Conservation (phyloP, 2,888 invertebrate species). For the Cheilosia soror region DNA sequence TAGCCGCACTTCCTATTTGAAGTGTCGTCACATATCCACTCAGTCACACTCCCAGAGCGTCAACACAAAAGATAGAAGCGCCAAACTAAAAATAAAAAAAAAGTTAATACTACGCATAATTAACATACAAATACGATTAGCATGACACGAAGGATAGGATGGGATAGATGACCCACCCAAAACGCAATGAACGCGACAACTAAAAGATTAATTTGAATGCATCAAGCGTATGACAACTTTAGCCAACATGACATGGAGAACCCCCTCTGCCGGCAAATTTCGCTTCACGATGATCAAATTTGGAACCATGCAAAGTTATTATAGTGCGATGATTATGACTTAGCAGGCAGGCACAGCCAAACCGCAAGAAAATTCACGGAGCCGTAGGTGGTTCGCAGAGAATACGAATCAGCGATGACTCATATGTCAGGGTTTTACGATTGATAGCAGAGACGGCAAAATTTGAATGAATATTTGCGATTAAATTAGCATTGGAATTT, state of each 20-base stretch:
- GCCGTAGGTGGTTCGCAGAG: slow-evolving; percentile 7
- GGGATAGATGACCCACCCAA: slow-evolving; percentile 56
- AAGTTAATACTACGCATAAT: slow-evolving; percentile 27
- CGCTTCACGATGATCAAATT: slow-evolving; percentile 26
- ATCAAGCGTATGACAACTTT: slow-evolving; percentile 45
- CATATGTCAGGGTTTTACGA: slow-evolving; percentile 13
- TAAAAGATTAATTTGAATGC: slow-evolving; percentile 66
- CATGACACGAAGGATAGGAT: slow-evolving; percentile 37
- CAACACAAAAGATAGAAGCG: slow-evolving; percentile 30
- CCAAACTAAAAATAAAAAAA: slow-evolving; percentile 34
- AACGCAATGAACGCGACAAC: slow-evolving; percentile 2
- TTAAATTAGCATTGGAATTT: slow-evolving; percentile 50
- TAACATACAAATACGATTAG: slow-evolving; percentile 67
- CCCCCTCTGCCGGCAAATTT: slow-evolving; percentile 14
- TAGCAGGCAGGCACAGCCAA: background rate
- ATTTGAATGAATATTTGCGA: slow-evolving; percentile 34
- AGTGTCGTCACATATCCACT: slow-evolving; percentile 7
- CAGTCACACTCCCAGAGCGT: slow-evolving; percentile 1
- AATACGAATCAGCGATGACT: slow-evolving; percentile 45
- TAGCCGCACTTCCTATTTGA: slow-evolving; percentile 37
- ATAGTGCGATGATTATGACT: slow-evolving; percentile 42
- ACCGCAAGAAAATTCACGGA: slow-evolving; percentile 1
- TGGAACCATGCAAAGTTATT: slow-evolving; percentile 26
- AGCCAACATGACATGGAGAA: slow-evolving; percentile 31
- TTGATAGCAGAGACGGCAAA: slow-evolving; percentile 29